Evolutionary conservation across 2,797 vertebrate genomes (phyloP).

Genomic region (Siniperca scherzeri): DNA sequence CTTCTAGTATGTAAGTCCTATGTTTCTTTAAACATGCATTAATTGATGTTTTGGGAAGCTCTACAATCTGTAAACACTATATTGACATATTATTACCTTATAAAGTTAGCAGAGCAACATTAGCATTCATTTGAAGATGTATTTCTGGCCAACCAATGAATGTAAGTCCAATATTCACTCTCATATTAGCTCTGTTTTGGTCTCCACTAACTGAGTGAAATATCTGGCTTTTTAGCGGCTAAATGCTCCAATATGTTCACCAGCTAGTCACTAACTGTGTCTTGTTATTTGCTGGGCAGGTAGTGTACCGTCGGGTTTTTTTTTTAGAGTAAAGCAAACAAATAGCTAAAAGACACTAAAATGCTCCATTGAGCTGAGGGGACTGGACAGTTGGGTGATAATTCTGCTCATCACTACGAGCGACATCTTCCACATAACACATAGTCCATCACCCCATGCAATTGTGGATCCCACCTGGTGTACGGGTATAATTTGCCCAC

Average conservation of each 20-base stretch:
- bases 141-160: neutral
- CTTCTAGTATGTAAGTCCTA: neutral
- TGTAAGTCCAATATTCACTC: neutral
- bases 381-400: neutral
- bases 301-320: neutral
- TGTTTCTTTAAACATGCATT: neutral
- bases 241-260: neutral
- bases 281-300: neutral
- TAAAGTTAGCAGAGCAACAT: neutral
- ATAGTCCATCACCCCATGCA: neutral
- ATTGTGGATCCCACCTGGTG: conserved; percentile 42
- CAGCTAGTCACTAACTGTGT: neutral
- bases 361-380: neutral
- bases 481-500: conserved; percentile 52
- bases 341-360: neutral
- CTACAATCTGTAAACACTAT: neutral
- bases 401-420: neutral
- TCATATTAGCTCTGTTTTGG: neutral
- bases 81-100: neutral
- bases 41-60: neutral
- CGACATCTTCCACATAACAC: neutral
- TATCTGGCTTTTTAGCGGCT: no score
- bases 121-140: neutral
- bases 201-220: neutral
- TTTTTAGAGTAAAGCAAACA: no score